Evolutionary conservation across 1,140 invertebrate genomes (phyloP).

Genomic region (Meloidogyne exigua): DNA sequence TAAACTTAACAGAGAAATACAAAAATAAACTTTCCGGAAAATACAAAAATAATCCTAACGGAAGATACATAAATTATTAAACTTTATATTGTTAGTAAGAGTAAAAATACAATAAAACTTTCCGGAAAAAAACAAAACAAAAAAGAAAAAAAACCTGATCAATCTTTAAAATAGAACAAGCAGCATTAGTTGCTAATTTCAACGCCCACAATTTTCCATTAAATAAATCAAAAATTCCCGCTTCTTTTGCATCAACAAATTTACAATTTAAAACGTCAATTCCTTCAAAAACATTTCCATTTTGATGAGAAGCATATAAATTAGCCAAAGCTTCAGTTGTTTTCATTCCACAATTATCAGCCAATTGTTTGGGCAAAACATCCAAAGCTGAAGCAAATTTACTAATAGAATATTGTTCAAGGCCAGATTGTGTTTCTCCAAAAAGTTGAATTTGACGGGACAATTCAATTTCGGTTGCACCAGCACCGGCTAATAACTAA

Average conservation of each 20-base stretch:
- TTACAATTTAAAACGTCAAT: constrained; percentile 79
- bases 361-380: constrained; percentile 82
- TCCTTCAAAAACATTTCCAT: constrained; percentile 79
- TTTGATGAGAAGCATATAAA: constrained; percentile 84
- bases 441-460: constrained; percentile 79
- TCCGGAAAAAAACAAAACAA: neutral
- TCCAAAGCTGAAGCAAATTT: constrained; percentile 90
- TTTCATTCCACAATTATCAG: constrained; percentile 88
- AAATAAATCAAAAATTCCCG: constrained; percentile 80
- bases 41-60: no score
- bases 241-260: constrained; percentile 75
- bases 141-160: constrained; percentile 69
- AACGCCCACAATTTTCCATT: constrained; percentile 86
- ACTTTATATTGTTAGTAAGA: no score
- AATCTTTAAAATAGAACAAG: constrained; percentile 89
- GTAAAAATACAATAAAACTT: no score
- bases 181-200: constrained; percentile 88
- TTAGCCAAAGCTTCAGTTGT: constrained; percentile 82
- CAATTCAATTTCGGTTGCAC: constrained; percentile 89
- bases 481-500: constrained; percentile 84
- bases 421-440: constrained; percentile 84
- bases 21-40: no score
- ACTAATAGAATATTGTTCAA: constrained; percentile 93
- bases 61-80: no score
- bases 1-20: no score